Evolutionary conservation across 2,797 vertebrate species (phyloP).

Genomic region (Eospalax fontanierii): DNA sequence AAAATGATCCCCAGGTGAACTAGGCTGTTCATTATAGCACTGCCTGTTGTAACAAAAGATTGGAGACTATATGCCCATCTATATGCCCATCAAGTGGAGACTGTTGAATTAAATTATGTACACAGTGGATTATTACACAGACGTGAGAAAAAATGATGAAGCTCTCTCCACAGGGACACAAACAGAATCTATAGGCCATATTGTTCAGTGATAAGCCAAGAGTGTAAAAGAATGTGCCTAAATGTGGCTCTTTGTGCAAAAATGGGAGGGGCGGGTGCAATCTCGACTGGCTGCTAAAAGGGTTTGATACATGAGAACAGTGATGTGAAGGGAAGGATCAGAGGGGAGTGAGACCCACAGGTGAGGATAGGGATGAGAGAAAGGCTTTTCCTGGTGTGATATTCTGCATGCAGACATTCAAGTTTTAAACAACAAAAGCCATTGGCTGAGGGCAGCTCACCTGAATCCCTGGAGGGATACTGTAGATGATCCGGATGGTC

Average conservation of each 20-base stretch:
- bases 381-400: neutral
- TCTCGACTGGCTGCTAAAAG: neutral
- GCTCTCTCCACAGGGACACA: neutral
- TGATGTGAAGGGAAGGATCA: neutral
- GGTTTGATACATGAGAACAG: neutral
- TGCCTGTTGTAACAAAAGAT: conserved; percentile 17
- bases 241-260: conserved; percentile 18
- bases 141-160: conserved; percentile 15
- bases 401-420: neutral
- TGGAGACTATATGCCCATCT: conserved; percentile 25
- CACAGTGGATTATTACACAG: conserved; percentile 1
- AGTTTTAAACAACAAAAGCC: neutral
- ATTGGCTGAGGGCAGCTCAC: conserved; percentile 81
- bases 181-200: neutral
- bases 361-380: neutral
- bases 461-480: conserved; percentile 98
- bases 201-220: conserved; percentile 10
- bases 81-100: neutral
- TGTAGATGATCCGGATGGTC: conserved; percentile 98
- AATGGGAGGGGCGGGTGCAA: neutral
- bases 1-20: neutral
- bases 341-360: too few relatives aligned
- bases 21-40: neutral
- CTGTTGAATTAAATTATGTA: conserved; percentile 17
- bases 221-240: neutral